Percentiles rank a stretch among this genome's conserved stretches.
Conservation (phyloP, 2,797 vertebrate species). For the Manis crassicaudata region DNA sequence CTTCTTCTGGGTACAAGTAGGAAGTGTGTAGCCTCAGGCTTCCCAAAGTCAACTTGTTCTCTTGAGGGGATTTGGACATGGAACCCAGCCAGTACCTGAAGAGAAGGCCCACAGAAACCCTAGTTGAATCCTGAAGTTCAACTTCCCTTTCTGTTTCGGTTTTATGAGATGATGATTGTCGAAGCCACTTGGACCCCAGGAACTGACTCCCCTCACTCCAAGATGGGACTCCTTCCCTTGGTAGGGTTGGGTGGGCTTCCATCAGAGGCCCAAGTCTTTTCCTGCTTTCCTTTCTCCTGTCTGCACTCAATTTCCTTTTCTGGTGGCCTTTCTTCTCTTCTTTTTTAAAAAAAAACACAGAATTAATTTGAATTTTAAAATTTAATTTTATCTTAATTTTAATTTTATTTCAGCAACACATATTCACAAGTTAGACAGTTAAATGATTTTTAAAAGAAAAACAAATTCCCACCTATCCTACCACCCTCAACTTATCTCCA, state of each 20-base stretch:
- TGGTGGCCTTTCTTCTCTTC: neutral
- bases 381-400: conserved; percentile 53
- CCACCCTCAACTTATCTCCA: neutral
- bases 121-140: neutral
- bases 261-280: neutral
- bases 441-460: conserved; percentile 18
- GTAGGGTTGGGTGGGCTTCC: neutral
- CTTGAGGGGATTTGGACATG: neutral
- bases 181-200: neutral
- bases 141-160: neutral
- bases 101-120: neutral
- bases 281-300: neutral
- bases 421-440: conserved; percentile 31
- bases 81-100: neutral
- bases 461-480: neutral
- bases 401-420: conserved; percentile 54
- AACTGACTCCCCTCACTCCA: neutral
- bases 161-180: neutral
- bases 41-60: neutral
- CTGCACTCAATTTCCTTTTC: neutral
- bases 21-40: neutral
- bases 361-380: conserved; percentile 28
- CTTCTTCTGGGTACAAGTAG: neutral
- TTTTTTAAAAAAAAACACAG: neutral
- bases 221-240: neutral